These are phyloP conservation scores for Gymnoscopelus braueri DNA, from an alignment of 2,797 vertebrate genomes.

Conservation along the genomic window DNA sequence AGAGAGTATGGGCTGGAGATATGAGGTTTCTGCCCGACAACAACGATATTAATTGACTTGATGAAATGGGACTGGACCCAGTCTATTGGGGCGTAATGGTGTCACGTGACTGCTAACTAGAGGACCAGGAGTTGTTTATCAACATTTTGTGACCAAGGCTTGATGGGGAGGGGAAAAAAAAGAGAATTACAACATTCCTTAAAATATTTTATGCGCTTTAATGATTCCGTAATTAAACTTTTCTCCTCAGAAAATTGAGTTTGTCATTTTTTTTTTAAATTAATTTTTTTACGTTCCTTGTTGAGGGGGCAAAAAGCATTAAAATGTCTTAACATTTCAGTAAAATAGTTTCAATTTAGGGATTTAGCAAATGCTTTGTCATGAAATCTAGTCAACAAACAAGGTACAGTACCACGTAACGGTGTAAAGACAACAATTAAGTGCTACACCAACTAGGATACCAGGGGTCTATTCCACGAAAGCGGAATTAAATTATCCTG, in stretches of 20 bases:
- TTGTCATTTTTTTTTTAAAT: not conserved
- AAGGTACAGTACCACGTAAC: no score
- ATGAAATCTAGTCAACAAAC: no score
- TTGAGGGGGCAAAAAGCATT: no score
- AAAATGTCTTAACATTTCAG: no score
- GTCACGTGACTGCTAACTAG: conserved; percentile 23
- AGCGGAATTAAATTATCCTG: no score
- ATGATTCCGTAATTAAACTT: conserved; percentile 52
- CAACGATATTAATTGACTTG: not conserved
- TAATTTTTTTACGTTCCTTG: not conserved
- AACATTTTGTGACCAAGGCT: not conserved
- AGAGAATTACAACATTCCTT: conserved; percentile 49
- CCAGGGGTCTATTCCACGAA: no score
- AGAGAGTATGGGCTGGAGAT: no score
- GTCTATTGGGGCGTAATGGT: conserved; percentile 3
- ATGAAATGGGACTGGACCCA: not conserved
- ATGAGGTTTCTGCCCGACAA: conserved; percentile 25
- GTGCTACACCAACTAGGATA: no score
- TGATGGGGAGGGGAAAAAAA: conserved; percentile 1
- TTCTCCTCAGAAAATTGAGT: not conserved
- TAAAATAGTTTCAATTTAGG: no score
- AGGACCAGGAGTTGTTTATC: conserved; percentile 21
- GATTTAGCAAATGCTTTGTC: no score
- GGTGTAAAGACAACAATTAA: no score
- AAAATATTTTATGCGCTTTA: conserved; percentile 14